phyloP scores from a whole-genome alignment of 2,113 vertebrate species.

The Phylloscopus trochilus region DNA sequence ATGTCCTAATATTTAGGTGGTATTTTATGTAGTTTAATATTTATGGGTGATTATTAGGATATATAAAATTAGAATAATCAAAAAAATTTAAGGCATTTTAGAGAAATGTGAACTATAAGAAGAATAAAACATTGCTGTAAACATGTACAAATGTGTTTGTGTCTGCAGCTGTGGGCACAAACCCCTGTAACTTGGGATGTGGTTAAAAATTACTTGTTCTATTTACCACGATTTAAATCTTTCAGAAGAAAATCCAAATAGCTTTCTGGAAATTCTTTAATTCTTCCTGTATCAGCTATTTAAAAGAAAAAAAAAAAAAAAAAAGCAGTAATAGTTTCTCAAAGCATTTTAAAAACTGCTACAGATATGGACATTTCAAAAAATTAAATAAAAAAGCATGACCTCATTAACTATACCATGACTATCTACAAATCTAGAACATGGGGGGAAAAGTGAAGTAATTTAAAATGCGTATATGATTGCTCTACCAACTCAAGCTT shows the following conservation, averaged over 20 bases:
- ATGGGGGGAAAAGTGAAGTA: neutral
- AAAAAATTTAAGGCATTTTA: neutral
- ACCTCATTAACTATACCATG: neutral
- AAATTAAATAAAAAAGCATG: neutral
- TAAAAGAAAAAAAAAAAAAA: neutral
- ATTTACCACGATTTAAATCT: neutral
- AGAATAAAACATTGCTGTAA: neutral
- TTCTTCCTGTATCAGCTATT: neutral
- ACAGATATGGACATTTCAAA: neutral
- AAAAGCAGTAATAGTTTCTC: neutral
- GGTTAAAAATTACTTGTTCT: neutral
- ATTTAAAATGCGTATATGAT: neutral
- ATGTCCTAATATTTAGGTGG: neutral
- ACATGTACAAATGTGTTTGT: neutral
- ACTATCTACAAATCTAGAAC: neutral
- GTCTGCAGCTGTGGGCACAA: neutral
- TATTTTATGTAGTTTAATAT: neutral
- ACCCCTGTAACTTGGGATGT: neutral
- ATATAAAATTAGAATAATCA: neutral
- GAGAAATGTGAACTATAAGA: neutral
- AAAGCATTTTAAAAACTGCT: neutral
- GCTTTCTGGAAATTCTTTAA: neutral
- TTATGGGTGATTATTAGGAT: neutral
- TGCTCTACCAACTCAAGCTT: neutral
- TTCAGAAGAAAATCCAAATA: neutral